A percentile compares a stretch with the other conserved stretches of the same genome.
These are phyloP conservation scores for Ceryle rudis DNA, from an alignment of 2,797 vertebrate genomes.

Conservation along the genomic window DNA sequence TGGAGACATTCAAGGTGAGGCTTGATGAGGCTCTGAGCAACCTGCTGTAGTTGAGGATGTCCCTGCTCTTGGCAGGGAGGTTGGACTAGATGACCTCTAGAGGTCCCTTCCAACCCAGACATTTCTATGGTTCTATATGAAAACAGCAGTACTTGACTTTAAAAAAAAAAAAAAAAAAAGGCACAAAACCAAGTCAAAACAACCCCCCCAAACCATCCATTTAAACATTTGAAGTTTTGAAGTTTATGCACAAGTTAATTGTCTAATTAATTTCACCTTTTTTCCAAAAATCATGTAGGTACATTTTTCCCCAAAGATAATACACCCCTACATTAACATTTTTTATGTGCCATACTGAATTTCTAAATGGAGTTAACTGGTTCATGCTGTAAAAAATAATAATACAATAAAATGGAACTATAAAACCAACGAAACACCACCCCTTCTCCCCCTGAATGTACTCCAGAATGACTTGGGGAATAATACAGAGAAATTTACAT, in stretches of 20 bases:
- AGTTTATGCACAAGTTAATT: neutral
- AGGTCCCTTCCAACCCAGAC: too few species aligned
- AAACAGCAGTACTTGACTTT: neutral
- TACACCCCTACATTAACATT: neutral
- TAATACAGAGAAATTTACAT: neutral
- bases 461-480: neutral
- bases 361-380: neutral
- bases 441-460: accelerated
- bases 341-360: neutral
- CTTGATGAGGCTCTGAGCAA: too few species aligned
- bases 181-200: neutral
- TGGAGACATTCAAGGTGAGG: too few species aligned
- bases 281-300: neutral
- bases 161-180: neutral
- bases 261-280: neutral
- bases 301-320: neutral
- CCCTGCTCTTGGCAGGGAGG: too few species aligned
- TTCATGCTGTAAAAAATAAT: neutral
- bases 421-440: neutral
- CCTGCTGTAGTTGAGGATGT: too few species aligned
- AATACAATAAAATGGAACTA: neutral
- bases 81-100: too few species aligned
- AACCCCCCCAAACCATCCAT: neutral
- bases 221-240: neutral
- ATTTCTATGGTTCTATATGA: neutral